Evolutionary conservation across 2,113 vertebrate genomes (phyloP).

Genomic region (Stegastes partitus): DNA sequence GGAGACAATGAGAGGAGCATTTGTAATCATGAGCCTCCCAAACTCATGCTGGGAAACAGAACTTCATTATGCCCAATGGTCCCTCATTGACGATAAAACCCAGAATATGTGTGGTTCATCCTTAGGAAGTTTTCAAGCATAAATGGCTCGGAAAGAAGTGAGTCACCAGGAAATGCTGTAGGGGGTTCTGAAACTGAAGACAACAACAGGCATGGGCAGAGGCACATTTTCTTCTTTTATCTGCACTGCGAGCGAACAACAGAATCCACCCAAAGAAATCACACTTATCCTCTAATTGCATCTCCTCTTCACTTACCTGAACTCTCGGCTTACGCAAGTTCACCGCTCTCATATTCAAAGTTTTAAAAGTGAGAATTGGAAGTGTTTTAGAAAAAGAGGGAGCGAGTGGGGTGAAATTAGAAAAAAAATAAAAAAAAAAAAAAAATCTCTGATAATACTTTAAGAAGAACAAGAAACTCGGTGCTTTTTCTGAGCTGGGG

Average conservation of each 20-base stretch:
- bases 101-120: conserved; percentile 67
- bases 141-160: conserved; percentile 74
- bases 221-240: conserved; percentile 44
- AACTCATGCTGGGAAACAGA: conserved; percentile 79
- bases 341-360: conserved; percentile 13
- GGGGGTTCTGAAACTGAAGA: conserved; percentile 64
- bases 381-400: conserved; percentile 18
- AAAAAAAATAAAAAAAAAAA: no score
- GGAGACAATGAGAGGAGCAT: conserved; percentile 79
- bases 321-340: conserved; percentile 21
- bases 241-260: conserved; percentile 33
- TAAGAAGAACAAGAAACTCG: conserved; percentile 42
- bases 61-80: conserved; percentile 83
- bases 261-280: conserved; percentile 46
- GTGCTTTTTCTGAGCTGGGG: conserved; percentile 21
- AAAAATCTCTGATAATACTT: conserved; percentile 27
- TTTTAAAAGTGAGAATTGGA: conserved; percentile 20
- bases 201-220: conserved; percentile 51
- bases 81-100: conserved; percentile 76
- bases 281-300: not conserved
- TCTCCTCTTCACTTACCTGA: conserved; percentile 57
- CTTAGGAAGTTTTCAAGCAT: conserved; percentile 67
- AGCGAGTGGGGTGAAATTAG: conserved; percentile 6
- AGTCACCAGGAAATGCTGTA: conserved; percentile 66
- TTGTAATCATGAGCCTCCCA: conserved; percentile 81